These are phyloP conservation scores for Rhinella marina DNA, from an alignment of 2,797 vertebrate genomes.

Conservation along the genomic window DNA sequence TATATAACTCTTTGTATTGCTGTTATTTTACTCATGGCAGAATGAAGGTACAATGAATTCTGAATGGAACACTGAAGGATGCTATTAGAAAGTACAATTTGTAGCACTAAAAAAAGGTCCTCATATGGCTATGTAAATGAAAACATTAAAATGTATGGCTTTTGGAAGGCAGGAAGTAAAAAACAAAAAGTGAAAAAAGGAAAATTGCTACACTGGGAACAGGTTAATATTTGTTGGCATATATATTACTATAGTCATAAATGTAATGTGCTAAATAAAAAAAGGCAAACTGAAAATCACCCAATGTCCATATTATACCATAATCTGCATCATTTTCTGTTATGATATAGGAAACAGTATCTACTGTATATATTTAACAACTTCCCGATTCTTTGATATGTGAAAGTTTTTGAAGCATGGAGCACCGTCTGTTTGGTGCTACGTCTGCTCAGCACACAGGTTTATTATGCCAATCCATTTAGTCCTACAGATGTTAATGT, in stretches of 20 bases:
- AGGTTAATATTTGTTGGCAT: too few relatives aligned
- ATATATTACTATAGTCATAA: background rate
- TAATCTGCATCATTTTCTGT: background rate
- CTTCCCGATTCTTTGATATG: background rate
- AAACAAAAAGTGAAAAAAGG: too few relatives aligned
- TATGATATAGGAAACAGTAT: background rate
- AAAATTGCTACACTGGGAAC: too few relatives aligned
- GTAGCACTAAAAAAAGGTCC: too few relatives aligned
- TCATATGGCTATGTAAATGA: too few relatives aligned
- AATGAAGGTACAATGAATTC: too few relatives aligned
- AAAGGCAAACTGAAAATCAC: background rate
- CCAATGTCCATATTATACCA: background rate
- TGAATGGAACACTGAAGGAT: too few relatives aligned
- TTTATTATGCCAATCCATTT: conserved; percentile 46
- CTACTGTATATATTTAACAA: background rate
- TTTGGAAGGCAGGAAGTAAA: too few relatives aligned
- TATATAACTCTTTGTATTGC: too few relatives aligned
- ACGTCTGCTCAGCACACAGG: conserved; percentile 14
- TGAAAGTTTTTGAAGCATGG: conserved; percentile 33
- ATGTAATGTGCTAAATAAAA: background rate
- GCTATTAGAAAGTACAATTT: too few relatives aligned
- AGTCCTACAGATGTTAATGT: conserved; percentile 47
- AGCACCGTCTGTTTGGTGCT: conserved; percentile 18
- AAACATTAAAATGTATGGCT: too few relatives aligned
- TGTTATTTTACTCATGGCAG: too few relatives aligned